phyloP scores from a whole-genome alignment of 2,113 vertebrate genomes.

The Poicephalus meyeri region DNA sequence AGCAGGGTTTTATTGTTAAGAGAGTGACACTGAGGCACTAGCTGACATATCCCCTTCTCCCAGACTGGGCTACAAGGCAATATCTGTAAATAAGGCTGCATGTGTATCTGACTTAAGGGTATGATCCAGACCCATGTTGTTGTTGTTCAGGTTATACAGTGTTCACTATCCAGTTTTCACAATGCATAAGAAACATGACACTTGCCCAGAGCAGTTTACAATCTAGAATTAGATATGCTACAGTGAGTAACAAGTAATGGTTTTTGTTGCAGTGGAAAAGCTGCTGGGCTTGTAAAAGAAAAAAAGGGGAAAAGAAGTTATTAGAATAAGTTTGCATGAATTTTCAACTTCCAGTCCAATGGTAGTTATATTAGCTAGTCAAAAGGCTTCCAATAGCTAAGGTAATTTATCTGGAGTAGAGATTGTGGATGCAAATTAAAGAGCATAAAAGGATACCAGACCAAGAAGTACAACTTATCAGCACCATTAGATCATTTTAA shows the following conservation, averaged over 20 bases:
- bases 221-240: constrained; percentile 15
- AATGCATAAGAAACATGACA: not conserved
- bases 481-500: not conserved
- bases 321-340: not conserved
- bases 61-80: not conserved
- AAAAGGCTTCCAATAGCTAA: not conserved
- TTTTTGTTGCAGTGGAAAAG: not conserved
- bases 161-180: not conserved
- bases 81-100: not conserved
- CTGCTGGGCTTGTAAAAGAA: not conserved
- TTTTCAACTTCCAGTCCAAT: not conserved
- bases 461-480: not conserved
- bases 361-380: not conserved
- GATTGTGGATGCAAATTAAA: not conserved
- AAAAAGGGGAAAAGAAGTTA: not conserved
- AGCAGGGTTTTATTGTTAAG: not conserved
- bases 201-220: constrained; percentile 9
- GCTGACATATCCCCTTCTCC: not conserved
- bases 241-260: not conserved
- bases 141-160: not conserved
- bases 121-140: not conserved
- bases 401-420: not conserved
- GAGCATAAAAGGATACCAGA: not conserved
- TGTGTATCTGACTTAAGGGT: not conserved
- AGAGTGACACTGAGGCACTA: not conserved